phyloP scores from a whole-genome alignment of 2,797 vertebrate species.

The Anabas testudineus region DNA sequence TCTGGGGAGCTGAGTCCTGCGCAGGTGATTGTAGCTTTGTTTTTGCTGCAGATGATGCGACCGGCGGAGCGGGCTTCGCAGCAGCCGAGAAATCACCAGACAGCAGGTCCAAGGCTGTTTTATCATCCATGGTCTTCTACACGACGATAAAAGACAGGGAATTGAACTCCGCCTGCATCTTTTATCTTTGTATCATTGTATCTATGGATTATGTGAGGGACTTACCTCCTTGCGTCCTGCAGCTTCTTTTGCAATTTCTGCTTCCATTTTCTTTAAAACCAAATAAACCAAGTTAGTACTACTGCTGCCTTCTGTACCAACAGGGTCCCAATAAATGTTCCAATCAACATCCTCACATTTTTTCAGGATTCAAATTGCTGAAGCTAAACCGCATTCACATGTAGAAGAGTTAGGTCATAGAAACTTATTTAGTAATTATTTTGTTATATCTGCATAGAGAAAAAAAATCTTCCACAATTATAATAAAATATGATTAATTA shows the following conservation, averaged over 20 bases:
- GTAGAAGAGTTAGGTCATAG: too few relatives aligned
- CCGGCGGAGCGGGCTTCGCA: constrained; percentile 6
- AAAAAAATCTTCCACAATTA: background rate
- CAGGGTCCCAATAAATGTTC: background rate
- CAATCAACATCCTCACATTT: too few relatives aligned
- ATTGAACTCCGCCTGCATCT: background rate
- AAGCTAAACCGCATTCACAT: too few relatives aligned
- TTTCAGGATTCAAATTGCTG: too few relatives aligned
- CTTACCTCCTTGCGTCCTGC: constrained; percentile 71
- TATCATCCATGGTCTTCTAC: constrained; percentile 75
- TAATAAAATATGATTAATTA: background rate
- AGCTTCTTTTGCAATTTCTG: constrained; percentile 50
- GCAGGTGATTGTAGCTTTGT: constrained; percentile 57
- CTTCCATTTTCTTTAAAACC: constrained; percentile 61
- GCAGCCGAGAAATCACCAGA: constrained; percentile 73
- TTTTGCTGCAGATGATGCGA: constrained; percentile 10
- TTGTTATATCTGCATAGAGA: too few relatives aligned
- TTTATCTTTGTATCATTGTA: background rate
- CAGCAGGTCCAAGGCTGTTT: constrained; percentile 77
- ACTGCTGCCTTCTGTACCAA: background rate
- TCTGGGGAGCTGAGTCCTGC: constrained; percentile 55
- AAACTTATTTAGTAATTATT: too few relatives aligned
- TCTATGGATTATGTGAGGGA: background rate
- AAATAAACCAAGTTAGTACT: constrained; percentile 18
- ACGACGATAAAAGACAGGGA: constrained; percentile 11